phyloP scores from a whole-genome alignment of 1,140 invertebrate species.

The Chlorops oryzae region DNA sequence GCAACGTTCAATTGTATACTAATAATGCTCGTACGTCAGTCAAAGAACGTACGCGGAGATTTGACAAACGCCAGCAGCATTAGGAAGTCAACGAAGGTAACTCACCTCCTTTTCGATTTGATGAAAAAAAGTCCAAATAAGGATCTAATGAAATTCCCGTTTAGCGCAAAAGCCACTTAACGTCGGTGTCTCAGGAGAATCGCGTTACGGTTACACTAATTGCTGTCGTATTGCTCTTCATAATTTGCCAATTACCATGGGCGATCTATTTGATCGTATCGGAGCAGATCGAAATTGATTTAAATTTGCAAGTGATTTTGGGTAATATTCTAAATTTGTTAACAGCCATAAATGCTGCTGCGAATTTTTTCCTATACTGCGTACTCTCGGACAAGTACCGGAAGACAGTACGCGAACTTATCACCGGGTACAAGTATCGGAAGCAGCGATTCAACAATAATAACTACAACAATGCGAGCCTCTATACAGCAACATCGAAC shows the following conservation, averaged over 20 bases:
- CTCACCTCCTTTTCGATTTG: neutral
- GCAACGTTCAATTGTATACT: slow-evolving; percentile 69
- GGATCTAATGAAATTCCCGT: neutral
- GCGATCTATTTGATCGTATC: slow-evolving; percentile 47
- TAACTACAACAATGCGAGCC: slow-evolving; percentile 32
- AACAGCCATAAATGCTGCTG: slow-evolving; percentile 62
- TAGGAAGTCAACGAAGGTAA: slow-evolving; percentile 34
- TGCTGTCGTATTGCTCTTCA: slow-evolving; percentile 66
- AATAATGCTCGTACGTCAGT: slow-evolving; percentile 59
- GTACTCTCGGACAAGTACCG: slow-evolving; percentile 71
- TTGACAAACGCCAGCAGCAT: slow-evolving; percentile 54
- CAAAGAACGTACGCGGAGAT: slow-evolving; percentile 50
- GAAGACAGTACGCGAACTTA: slow-evolving; percentile 61
- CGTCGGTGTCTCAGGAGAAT: slow-evolving; percentile 56
- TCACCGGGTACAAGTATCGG: slow-evolving; percentile 49
- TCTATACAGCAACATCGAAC: slow-evolving; percentile 32
- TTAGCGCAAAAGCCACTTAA: slow-evolving; percentile 28
- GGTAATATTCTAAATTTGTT: slow-evolving; percentile 71
- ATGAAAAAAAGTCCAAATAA: neutral
- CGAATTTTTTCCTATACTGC: slow-evolving; percentile 74
- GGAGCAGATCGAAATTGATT: slow-evolving; percentile 25
- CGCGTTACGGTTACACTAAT: slow-evolving; percentile 71
- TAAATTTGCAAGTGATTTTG: slow-evolving; percentile 39
- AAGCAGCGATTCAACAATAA: slow-evolving; percentile 25
- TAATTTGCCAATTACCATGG: slow-evolving; percentile 66